Evolutionary conservation across 2,888 invertebrate genomes (phyloP), one percentile per base, ranked within the genome.

Genomic region (Pachymerium ferrugineum): DNA sequence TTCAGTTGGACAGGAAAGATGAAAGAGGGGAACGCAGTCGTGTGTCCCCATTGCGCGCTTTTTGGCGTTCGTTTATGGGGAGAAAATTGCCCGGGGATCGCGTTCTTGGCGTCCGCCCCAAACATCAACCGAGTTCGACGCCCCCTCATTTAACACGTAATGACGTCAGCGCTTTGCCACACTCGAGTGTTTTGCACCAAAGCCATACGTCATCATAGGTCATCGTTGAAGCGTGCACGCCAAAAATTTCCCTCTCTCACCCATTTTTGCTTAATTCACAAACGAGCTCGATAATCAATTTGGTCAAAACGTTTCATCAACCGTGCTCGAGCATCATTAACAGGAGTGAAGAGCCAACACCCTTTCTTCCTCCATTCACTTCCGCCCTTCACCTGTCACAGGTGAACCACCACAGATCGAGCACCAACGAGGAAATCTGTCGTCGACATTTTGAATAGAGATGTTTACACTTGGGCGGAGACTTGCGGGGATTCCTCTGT

Each of bases 101-200:
- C 62, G 62, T 62, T 62, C 62, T 62, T 62, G 62, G 62, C 62
- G 62, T 62, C 62, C 62, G 25, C 62, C 62, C 62, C 62, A 62
- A 62, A 62, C 62, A 62, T 62, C 62, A 62, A 62, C 62, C 28
- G 62, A 28, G 62, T 62, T 62, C 62, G 62, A 62, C 62, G 62
- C 62, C 62, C 62, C 62, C 62, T 62, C 62, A 62, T 62, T 62
- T 62, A 62, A 62, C 62, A 62, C 62, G 62, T 62, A 62, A 62
- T 62, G 62, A 62, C 62, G 62, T 62, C 62, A 62, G 62, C 62
- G 62, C 62, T 62, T 62, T 62, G 14, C 62, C 62, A 62, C 62
- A 25, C 62, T 22, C 25, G 62, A 25, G 28, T 62, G 25, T 62
- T 62, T 62, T 25, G n/a, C n/a, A n/a, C n/a, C 25, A 62, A 14